Conservation (phyloP, 2,113 vertebrate genomes). For the Pterophyllum scalare region DNA sequence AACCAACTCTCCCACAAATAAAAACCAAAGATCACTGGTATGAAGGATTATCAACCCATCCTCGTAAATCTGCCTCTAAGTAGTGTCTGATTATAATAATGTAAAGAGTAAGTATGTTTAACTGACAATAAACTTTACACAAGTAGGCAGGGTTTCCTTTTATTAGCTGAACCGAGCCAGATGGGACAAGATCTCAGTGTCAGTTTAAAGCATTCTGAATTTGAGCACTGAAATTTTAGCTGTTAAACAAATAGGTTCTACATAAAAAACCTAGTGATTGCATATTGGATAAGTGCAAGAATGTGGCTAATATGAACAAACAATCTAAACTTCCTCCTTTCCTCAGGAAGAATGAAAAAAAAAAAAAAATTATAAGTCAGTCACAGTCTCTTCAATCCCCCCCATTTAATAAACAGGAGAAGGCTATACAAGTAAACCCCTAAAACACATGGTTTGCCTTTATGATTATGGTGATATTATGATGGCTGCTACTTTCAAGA, state of each 20-base stretch:
- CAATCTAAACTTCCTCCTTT: background rate
- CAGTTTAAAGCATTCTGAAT: slow-evolving; percentile 38
- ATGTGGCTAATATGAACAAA: slow-evolving; percentile 52
- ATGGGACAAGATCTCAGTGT: slow-evolving; percentile 24
- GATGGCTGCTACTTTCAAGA: slow-evolving; percentile 53
- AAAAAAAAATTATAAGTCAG: background rate
- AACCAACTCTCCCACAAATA: background rate
- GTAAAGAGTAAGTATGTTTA: slow-evolving; percentile 38
- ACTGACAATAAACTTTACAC: slow-evolving; percentile 30
- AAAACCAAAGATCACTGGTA: slow-evolving; percentile 10
- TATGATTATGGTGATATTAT: slow-evolving; percentile 30
- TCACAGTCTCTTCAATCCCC: slow-evolving; percentile 6
- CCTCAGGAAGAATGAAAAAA: slow-evolving; percentile 16
- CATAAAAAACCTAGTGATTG: slow-evolving; percentile 52
- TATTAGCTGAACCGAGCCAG: slow-evolving; percentile 1
- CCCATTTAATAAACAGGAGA: slow-evolving; percentile 28
- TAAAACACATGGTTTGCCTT: slow-evolving; percentile 23
- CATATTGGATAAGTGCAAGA: slow-evolving; percentile 63
- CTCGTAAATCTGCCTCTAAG: slow-evolving; percentile 15
- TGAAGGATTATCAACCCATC: background rate
- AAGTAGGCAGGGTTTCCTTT: slow-evolving; percentile 14
- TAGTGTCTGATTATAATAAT: slow-evolving; percentile 41
- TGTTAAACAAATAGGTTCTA: slow-evolving; percentile 19
- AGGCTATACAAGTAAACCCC: slow-evolving; percentile 30
- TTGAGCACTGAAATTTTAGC: slow-evolving; percentile 22